Percentiles rank a stretch among this genome's conserved stretches.
These are phyloP conservation scores for Pangasius mekongensis DNA, from an alignment of 2,797 vertebrate genomes.

Conservation along the genomic window DNA sequence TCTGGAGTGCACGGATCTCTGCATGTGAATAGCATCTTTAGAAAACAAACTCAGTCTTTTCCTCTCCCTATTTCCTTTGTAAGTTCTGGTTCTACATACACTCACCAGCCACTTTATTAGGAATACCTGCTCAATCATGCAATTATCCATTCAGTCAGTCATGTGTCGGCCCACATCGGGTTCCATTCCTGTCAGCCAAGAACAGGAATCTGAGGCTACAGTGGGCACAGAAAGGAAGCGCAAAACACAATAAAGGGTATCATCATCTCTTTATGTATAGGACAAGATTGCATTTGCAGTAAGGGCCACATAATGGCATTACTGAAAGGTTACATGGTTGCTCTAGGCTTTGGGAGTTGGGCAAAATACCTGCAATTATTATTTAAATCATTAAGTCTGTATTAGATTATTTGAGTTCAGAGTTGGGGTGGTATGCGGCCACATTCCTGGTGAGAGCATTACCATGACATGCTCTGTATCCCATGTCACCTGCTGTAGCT, in stretches of 20 bases:
- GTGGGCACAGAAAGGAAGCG: background rate
- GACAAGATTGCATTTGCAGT: background rate
- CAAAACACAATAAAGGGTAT: background rate
- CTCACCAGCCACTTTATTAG: background rate
- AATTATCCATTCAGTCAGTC: background rate
- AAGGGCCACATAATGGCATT: background rate
- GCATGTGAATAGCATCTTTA: constrained; percentile 49
- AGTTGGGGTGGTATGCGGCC: background rate
- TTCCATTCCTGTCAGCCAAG: background rate
- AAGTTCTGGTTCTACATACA: background rate
- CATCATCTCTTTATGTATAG: background rate
- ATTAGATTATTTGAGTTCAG: background rate
- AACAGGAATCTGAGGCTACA: too few species aligned
- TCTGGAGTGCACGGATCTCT: constrained; percentile 35
- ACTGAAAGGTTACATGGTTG: background rate
- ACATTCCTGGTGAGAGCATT: background rate
- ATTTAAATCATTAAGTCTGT: constrained; percentile 1
- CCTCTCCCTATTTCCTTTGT: background rate
- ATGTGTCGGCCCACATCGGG: background rate
- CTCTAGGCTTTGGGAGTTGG: background rate
- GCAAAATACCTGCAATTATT: too few species aligned
- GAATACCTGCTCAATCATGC: background rate
- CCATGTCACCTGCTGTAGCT: background rate
- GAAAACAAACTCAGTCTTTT: background rate
- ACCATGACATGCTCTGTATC: constrained; percentile 4